Base-by-base conservation (phyloP, 2,113 vertebrate species). In the Bungarus multicinctus region DNA sequence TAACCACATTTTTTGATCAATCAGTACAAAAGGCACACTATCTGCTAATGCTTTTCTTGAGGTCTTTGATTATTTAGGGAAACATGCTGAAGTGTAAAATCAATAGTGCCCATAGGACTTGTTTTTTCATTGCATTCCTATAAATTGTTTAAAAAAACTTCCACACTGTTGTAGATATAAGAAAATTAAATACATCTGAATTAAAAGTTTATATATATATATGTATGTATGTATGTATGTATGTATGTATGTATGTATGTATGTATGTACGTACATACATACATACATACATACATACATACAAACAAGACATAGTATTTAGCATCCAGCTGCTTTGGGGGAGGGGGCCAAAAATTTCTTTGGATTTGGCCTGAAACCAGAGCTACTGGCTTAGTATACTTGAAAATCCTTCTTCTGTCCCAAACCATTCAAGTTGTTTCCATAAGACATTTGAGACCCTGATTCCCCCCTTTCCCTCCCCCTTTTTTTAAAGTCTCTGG, bases 381-480 rank as follows among this genome's bases (percentile, higher is more conserved):
- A 96, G 58, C 88, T 96, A 95, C 91, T 0, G 1, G 96, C 91
- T 88, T 90, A 90, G 60, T 91, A 30, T 52, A 96, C 93, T 92
- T 92, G 52, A 95, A 96, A 97, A 97, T 95, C 85, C 92, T 91
- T 94, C 6, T 95, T 93, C 95, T 0, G 0, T 94, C 96, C 93
- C 92, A 96, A 96, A 93, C 93, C 96, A 74, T 69, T 23, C 10
- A 52, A 91, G 88, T 85, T 96, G 94, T 97, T 96, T 97, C 96
- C 91, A 93, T 94, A 96, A 94, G 96, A 95, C 93, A 96, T 97
- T 96, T 97, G 95, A 97, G 94, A 90, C 85, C 74, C 93, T 94
- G 90, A 81, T 94, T 87, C 89, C 93, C 89, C 34, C 89, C 90
- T n/a, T n/a, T 94, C 81, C 94, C 92, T 52, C 87, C 9, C 8